phyloP scores from a whole-genome alignment of 2,113 vertebrate genomes.

The Pardalotus punctatus region DNA sequence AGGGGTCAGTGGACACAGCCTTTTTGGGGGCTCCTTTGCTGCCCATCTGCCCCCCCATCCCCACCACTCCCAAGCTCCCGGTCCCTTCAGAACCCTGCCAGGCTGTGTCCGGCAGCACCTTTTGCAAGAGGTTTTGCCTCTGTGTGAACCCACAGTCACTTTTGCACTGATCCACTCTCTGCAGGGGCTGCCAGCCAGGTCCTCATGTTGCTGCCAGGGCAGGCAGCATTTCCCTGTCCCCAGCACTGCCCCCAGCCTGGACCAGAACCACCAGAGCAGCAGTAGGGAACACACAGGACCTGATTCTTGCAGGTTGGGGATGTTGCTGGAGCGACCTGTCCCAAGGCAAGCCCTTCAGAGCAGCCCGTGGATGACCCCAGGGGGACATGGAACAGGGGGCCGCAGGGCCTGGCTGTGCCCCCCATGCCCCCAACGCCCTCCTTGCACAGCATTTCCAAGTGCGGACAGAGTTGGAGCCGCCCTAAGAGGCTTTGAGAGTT shows the following conservation, averaged over 20 bases:
- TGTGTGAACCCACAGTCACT: background rate
- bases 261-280: fast-evolving
- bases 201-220: background rate
- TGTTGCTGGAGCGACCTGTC: background rate
- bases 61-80: fast-evolving
- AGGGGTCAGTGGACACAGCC: fast-evolving
- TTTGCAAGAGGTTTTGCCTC: background rate
- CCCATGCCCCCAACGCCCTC: background rate
- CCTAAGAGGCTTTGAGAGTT: background rate
- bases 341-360: background rate
- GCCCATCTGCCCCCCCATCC: background rate
- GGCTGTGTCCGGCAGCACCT: fast-evolving
- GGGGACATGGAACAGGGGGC: fast-evolving
- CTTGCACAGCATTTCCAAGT: background rate
- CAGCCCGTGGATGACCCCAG: background rate
- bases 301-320: background rate
- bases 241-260: fast-evolving
- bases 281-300: fast-evolving
- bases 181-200: background rate
- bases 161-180: fast-evolving
- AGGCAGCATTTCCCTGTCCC: background rate
- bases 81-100: background rate
- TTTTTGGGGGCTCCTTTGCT: background rate
- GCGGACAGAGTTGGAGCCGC: background rate
- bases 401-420: fast-evolving